phyloP scores from a whole-genome alignment of 2,113 vertebrate species.

The Plectropomus leopardus region DNA sequence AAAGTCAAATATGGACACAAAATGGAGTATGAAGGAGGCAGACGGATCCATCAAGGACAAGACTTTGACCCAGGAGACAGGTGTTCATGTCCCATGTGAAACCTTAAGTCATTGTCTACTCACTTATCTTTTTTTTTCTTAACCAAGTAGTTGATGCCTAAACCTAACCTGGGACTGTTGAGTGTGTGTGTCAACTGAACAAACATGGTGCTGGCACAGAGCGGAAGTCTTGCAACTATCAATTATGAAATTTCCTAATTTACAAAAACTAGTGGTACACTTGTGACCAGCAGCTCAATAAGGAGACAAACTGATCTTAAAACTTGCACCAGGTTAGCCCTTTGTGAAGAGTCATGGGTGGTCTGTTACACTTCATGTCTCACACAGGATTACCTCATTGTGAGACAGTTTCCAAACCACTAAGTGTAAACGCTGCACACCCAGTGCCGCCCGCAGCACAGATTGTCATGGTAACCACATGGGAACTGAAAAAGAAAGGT shows the following conservation, averaged over 20 bases:
- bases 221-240: no score
- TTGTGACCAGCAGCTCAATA: background rate
- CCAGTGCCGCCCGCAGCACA: conserved; percentile 47
- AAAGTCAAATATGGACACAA: no score
- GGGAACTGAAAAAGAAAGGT: conserved; percentile 45
- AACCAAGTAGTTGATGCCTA: no score
- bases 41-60: no score
- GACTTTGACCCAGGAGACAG: no score
- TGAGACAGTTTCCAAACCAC: conserved; percentile 64
- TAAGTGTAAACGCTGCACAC: conserved; percentile 63
- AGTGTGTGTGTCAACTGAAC: no score
- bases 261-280: background rate
- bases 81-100: no score
- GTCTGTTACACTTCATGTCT: conserved; percentile 37
- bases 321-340: background rate
- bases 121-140: no score
- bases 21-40: no score
- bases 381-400: conserved; percentile 64
- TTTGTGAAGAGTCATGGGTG: conserved; percentile 57
- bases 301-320: background rate
- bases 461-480: conserved; percentile 61
- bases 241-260: background rate
- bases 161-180: no score
- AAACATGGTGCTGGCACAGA: no score
- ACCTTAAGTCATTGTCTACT: no score